Base-by-base conservation (phyloP, 2,113 vertebrate species). In the Collichthys lucidus region DNA sequence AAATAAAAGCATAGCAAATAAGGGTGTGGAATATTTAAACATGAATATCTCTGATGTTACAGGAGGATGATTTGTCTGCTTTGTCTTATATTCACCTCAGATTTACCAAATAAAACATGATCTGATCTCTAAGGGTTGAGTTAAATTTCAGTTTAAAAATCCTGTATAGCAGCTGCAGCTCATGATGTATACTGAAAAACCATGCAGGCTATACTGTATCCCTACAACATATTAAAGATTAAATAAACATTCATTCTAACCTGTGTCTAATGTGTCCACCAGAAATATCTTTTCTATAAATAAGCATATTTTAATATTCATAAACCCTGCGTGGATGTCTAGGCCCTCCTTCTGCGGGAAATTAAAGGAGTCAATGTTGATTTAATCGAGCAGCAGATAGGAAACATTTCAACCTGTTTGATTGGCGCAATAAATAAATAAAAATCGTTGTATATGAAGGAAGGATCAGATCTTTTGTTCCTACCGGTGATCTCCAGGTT, bases 401-500 rank as follows among this genome's bases (percentile, higher is more conserved):
- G n/a, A 11, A 16, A 49, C 1, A 46, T n/a, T 15, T 63, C 0
- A 57, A 80, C 24, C 7, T 26, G 29, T 59, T 42, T 22, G 4
- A 40, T 68, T 3, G 35, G 5, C 14, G 8, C 4, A 24, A 14
- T 42, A 20, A 57, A 26, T n/a, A n/a, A n/a, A n/a, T 26, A 26
- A 26, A 2, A 26, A 60, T 20, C 2, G 12, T 6, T 56, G 1
- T 29, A n/a, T 62, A 19, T 35, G 15, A 73, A 73, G 14, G 1
- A 79, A 35, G 20, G 75, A 76, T 5, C 26, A 5, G 3, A 29
- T 19, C 4, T 56, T 69, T 57, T 69, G 22, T 20, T 47, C 86
- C 5, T 89, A 93, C 92, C 90, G 56, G 72, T 60, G 16, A 49
- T 83, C 16, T 68, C 55, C 53, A 50, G 71, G 66, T 72, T 87